Base-by-base conservation (phyloP, 2,113 vertebrate species). In the Melanerpes aurifrons region DNA sequence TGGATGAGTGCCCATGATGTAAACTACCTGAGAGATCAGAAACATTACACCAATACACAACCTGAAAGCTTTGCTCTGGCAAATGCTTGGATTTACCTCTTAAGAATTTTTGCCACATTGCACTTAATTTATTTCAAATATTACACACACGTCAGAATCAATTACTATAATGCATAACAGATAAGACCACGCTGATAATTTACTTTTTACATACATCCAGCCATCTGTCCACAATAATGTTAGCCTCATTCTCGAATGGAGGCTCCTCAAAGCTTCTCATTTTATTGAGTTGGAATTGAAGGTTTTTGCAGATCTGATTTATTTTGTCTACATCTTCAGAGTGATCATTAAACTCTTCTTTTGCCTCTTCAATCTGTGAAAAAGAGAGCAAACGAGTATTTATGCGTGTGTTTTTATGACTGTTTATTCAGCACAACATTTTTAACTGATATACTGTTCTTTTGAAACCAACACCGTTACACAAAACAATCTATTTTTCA, bases 141-240 rank as follows among this genome's bases (percentile, higher is more conserved):
- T 94, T 82, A 95, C 45, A 90, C 79, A 80, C 10, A 0, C 0
- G 9, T 93, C 96, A 94, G 69, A 93, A 91, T 93, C 91, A 96
- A 96, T 96, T 95, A 96, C 80, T 94, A 37, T 84, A 95, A 96
- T 93, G 91, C 94, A 91, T 80, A 92, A 91, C 73, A 92, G 91
- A 92, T 93, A 95, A 94, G 91, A 96, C 87, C 91, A 93, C 93
- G 90, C 92, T 76, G 85, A 95, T 91, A 86, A 93, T 87, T 94
- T 91, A 93, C 70, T 95, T 95, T 96, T 90, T 90, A 92, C 99
- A 91, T 98, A 99, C 99, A 93, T 99, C 99, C 96, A 99, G 97
- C 99, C 99, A 99, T 97, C 96, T 98, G 97, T 99, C 99, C 97
- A 99, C 98, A 89, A 99, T 98, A 7, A 96, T 31, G 73, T 99